Base-by-base conservation (phyloP, 2,888 invertebrate species). In the Hirudinaria manillensis region DNA sequence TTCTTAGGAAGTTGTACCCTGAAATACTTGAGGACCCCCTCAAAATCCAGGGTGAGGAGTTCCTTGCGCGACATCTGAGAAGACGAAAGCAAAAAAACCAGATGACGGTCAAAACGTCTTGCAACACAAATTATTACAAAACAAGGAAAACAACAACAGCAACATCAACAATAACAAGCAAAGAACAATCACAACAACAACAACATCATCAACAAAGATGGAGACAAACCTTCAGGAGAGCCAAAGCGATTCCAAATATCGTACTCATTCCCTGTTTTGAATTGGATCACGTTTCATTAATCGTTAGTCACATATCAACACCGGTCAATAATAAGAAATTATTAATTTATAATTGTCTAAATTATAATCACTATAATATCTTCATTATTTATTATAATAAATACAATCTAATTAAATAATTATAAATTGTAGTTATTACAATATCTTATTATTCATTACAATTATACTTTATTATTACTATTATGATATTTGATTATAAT, bases 1-100 rank as follows among this genome's bases (percentile, higher is more conserved):
- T 93, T 93, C 87, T 99, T 96, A 61, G 99, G 99, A 80, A 99
- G 88, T 21, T 93, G 92, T 2, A 99, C 97, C 77, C 99, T 90
- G 85, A 99, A 98, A 87, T 97, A 99, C 85, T 98, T 99, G 80
- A 99, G 88, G 76, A 96, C 92, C 27, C 96, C 96, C 87, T 99
- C 99, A 83, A 99, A 99, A 87, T 99, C 99, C 79, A 95, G 88
- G 78, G 91, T 90, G 75, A 98, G 87, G 51, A 99, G 87, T 83
- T 98, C 97, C 81, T 93, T 92, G 82, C 93, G 91, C 77, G 94
- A 84, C 56, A 80, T 80, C 83, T 84, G 79, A 2, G 80, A 77
- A 13, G 78, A 19, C 7, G 3, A 34, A 32, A 73, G 55, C 21
- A 61, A n/a, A n/a, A n/a, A n/a, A n/a, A n/a, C n/a, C n/a, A n/a